Conservation (phyloP, 2,113 vertebrate genomes). For the Xenopus laevis region DNA sequence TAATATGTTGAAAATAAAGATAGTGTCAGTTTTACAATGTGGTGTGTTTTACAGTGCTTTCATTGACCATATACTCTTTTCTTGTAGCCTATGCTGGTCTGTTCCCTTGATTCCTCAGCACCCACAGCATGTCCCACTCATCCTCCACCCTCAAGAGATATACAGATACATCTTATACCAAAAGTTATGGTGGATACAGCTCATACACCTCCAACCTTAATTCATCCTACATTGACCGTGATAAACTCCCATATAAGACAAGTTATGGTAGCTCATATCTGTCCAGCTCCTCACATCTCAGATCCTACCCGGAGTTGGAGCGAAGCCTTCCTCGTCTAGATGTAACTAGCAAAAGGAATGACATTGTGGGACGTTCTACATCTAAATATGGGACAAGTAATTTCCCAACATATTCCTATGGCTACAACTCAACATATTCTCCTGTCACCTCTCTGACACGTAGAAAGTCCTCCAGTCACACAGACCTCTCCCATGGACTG, state of each 20-base stretch:
- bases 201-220: constrained; percentile 21
- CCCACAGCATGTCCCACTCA: constrained; percentile 22
- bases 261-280: constrained; percentile 11
- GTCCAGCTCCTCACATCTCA: background rate
- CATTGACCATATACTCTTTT: background rate
- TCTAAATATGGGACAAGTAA: constrained; percentile 20
- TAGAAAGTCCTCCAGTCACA: constrained; percentile 31
- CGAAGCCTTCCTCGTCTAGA: constrained; percentile 28
- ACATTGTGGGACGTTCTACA: constrained; percentile 15
- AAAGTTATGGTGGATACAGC: constrained; percentile 9
- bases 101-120: background rate
- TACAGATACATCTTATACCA: constrained; percentile 20
- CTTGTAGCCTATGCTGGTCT: constrained; percentile 5
- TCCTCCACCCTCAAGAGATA: constrained; percentile 35
- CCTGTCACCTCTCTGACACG: constrained; percentile 26
- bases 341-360: constrained; percentile 20
- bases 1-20: too few species aligned
- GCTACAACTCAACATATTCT: constrained; percentile 21
- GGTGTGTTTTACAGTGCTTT: too few species aligned
- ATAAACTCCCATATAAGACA: constrained; percentile 19
- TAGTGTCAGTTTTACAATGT: too few species aligned
- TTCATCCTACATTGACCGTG: constrained; percentile 25
- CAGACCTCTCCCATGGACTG: constrained; percentile 29
- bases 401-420: constrained; percentile 1
- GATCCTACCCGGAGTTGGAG: constrained; percentile 25